These are phyloP conservation scores for Poecilia picta DNA, from an alignment of 2,797 vertebrate species.

Conservation along the genomic window DNA sequence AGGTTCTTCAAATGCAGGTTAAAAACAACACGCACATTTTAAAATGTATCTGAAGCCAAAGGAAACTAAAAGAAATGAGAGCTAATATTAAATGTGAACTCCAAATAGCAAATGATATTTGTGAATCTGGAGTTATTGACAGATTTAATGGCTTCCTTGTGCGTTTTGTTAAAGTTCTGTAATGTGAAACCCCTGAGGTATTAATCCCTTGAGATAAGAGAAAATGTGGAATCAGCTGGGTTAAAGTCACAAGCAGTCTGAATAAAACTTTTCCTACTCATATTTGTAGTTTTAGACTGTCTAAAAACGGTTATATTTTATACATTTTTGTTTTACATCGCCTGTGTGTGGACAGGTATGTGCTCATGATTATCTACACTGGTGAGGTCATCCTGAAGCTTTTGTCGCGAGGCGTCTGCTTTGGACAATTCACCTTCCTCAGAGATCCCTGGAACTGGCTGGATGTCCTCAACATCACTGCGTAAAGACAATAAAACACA, in stretches of 20 bases:
- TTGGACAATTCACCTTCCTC: slow-evolving; percentile 90
- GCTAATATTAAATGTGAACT: background rate
- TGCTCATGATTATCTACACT: slow-evolving; percentile 88
- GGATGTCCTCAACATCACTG: slow-evolving; percentile 90
- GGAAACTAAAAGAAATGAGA: too few relatives aligned
- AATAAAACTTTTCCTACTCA: background rate
- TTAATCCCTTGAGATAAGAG: background rate
- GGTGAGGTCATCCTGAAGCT: slow-evolving; percentile 90
- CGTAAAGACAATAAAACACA: slow-evolving; percentile 80
- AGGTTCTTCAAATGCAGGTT: background rate
- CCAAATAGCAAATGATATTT: background rate
- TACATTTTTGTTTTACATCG: background rate
- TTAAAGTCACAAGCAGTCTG: background rate
- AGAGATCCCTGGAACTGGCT: slow-evolving; percentile 96
- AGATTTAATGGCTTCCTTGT: background rate
- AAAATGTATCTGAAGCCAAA: background rate
- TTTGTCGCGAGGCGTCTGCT: slow-evolving; percentile 87
- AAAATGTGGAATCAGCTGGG: background rate
- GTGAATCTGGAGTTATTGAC: background rate
- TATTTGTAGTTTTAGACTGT: background rate
- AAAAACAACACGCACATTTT: background rate
- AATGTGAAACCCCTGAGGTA: background rate
- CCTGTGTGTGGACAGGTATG: slow-evolving; percentile 73
- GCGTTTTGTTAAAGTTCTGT: background rate
- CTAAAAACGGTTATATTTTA: background rate